Evolutionary conservation across 30 jellyfish, hydroid and myxozoan species (phyloP).

Genomic region (Sanderia malayensis): DNA sequence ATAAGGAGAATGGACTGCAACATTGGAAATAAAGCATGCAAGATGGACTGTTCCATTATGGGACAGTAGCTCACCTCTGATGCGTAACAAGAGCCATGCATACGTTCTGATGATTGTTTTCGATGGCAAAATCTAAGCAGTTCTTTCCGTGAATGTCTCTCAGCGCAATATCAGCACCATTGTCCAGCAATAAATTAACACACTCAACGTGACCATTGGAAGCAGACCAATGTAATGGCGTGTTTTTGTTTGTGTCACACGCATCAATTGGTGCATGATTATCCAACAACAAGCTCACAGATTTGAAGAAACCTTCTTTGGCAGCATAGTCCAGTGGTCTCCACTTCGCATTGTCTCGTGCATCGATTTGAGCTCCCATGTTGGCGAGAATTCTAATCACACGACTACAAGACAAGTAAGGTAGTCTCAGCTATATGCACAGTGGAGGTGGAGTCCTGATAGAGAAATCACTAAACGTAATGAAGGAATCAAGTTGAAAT

Average conservation of each 20-base stretch:
- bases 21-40: no score
- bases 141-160: slow-evolving; percentile 66
- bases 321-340: slow-evolving; percentile 97
- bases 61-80: slow-evolving; percentile 74
- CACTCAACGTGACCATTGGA: slow-evolving; percentile 87
- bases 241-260: slow-evolving; percentile 64
- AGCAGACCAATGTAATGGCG: slow-evolving; percentile 96
- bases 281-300: slow-evolving; percentile 61
- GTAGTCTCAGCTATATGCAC: no score
- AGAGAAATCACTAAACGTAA: no score
- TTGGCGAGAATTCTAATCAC: slow-evolving; percentile 59
- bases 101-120: slow-evolving; percentile 68
- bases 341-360: slow-evolving; percentile 92
- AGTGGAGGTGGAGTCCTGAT: no score
- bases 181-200: slow-evolving; percentile 62
- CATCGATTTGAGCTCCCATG: slow-evolving; percentile 94
- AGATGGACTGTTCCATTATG: no score
- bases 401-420: slow-evolving; percentile 31
- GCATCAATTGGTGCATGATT: slow-evolving; percentile 98
- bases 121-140: slow-evolving; percentile 92
- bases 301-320: slow-evolving; percentile 68
- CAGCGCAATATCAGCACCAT: slow-evolving; percentile 79
- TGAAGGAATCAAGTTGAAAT: no score
- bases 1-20: no score
- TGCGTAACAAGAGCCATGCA: slow-evolving; percentile 93